A percentile compares a stretch with the other conserved stretches of the same genome.
These are phyloP conservation scores for Andrena trimmerana DNA, from an alignment of 2,888 invertebrate genomes.

Conservation along the genomic window DNA sequence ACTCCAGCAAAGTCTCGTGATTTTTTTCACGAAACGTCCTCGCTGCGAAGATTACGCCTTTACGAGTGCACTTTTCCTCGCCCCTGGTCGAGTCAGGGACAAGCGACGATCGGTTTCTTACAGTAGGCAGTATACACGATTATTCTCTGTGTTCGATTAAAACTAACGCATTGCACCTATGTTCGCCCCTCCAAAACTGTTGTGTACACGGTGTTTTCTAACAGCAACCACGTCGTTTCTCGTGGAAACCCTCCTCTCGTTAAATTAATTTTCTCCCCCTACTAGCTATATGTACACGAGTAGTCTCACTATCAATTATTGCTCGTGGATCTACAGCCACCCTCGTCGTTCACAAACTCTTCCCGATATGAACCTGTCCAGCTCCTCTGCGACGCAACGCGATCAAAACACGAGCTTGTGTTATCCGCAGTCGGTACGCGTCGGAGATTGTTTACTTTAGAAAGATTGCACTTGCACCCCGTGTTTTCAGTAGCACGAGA, in stretches of 20 bases:
- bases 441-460: constrained; percentile 14
- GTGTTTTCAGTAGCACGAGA: constrained; percentile 32
- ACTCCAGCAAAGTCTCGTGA: constrained; percentile 22
- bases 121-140: constrained; percentile 52
- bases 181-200: constrained; percentile 42
- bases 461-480: constrained; percentile 74
- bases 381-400: background rate
- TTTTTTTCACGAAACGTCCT: constrained; percentile 56
- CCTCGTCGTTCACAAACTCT: background rate
- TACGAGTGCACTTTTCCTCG: constrained; percentile 30
- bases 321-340: constrained; percentile 57
- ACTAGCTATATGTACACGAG: constrained; percentile 54
- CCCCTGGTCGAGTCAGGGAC: constrained; percentile 22
- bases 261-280: constrained; percentile 17
- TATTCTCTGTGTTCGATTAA: constrained; percentile 55
- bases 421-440: background rate
- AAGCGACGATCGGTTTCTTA: constrained; percentile 43
- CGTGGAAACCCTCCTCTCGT: constrained; percentile 28
- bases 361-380: too few species aligned
- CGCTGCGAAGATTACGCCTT: constrained; percentile 13
- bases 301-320: constrained; percentile 66
- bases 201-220: constrained; percentile 60
- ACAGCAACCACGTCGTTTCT: constrained; percentile 55
- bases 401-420: background rate
- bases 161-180: constrained; percentile 63